phyloP scores from a whole-genome alignment of 2,797 vertebrate species.

The Falco columbarius region DNA sequence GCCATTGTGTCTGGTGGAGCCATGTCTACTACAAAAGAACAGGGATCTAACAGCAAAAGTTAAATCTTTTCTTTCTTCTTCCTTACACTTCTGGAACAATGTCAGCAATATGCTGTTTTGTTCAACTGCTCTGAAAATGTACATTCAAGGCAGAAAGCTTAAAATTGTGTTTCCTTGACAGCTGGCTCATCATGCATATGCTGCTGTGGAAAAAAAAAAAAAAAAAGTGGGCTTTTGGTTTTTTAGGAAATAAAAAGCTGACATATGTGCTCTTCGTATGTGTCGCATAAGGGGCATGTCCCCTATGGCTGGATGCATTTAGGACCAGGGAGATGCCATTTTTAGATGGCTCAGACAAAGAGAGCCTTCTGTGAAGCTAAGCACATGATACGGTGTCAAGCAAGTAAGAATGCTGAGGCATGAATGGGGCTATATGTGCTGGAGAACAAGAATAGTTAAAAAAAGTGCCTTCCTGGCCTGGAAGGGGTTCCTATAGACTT shows the following conservation, averaged over 20 bases:
- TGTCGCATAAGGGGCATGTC: neutral
- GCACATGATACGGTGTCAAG: fast-evolving
- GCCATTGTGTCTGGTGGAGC: constrained; percentile 78
- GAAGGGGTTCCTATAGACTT: neutral
- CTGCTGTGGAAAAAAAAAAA: neutral
- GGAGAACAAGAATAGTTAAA: neutral
- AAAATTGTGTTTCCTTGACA: neutral
- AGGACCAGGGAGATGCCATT: neutral
- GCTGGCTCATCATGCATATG: neutral
- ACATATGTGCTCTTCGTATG: neutral
- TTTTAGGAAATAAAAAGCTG: constrained; percentile 21
- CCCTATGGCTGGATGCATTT: neutral
- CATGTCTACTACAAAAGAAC: constrained; percentile 41
- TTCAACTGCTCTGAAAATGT: neutral
- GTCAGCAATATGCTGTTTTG: neutral
- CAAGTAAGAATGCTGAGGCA: neutral
- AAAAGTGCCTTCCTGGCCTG: neutral
- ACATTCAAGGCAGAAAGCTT: neutral
- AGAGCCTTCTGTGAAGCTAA: neutral
- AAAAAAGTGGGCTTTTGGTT: neutral
- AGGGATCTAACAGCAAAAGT: constrained; percentile 14
- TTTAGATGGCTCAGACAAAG: neutral
- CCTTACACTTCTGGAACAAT: neutral
- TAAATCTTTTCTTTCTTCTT: neutral
- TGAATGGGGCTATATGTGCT: neutral